Evolutionary conservation across 2,797 vertebrate genomes (phyloP), one percentile per base, ranked within the genome.

Genomic region (Setipinna tenuifilis): DNA sequence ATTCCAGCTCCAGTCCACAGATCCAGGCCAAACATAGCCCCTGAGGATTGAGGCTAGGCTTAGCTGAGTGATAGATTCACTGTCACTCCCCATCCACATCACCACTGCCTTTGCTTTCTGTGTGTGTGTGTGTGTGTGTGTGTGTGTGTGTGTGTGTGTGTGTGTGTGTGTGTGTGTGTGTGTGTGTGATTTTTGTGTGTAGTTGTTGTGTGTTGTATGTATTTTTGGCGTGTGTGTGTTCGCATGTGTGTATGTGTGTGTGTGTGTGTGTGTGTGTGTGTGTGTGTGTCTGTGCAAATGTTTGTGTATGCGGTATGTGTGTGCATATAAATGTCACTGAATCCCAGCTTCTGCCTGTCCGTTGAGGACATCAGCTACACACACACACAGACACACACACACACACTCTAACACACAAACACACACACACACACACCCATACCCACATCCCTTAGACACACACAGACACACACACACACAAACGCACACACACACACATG

Each of bases 11-110:
- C 50, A 9, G 71, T 21, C 21, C 35, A 17, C 28, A 46, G 78
- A 61, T 85, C 68, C 68, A 75, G 68, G 68, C 68, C 68, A 75
- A 31, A 75, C 50, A 57, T 54, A 41, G 28, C 57, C 59, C 25
- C 41, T 82, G 17, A 31, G 58, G 84, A 35, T 16, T 25, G 62
- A 68, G 84, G 31, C 19, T 16, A 23, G 84, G 68, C 81, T 82
- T 82, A 14, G 19, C 62, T 48, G 59, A 82, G 46, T 82, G 80
- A 82, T 65, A 82, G 84, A 82, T 59, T 71, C 31, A 54, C 41
- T 68, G 80, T 85, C 84, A 23, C 12, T 59, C 46, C 25, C 21
- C 28, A 82, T 85, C 84, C 31, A 44, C 65, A 62, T 85, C 84
- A 82, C 23, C 59, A 50, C 78, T 28, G 31, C 6, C 78, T 65